phyloP scores from a whole-genome alignment of 2,888 invertebrate species.

The Iphiclides podalirius region DNA sequence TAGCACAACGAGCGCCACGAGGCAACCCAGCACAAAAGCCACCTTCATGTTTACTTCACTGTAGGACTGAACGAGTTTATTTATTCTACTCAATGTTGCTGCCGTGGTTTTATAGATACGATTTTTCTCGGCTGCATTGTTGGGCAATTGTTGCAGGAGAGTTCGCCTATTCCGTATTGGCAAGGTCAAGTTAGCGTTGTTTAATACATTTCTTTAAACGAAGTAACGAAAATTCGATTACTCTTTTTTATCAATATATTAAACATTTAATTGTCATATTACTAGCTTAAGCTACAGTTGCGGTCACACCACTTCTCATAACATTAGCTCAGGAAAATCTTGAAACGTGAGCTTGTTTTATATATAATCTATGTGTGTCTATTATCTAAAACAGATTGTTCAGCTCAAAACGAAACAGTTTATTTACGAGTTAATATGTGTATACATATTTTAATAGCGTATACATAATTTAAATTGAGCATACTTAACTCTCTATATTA shows the following conservation, averaged over 20 bases:
- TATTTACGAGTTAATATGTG: too few relatives aligned
- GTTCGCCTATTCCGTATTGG: conserved; percentile 48
- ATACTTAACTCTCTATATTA: too few relatives aligned
- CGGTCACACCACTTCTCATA: too few relatives aligned
- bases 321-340: too few relatives aligned
- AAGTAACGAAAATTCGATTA: background rate
- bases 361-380: too few relatives aligned
- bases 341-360: too few relatives aligned
- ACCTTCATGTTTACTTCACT: conserved; percentile 56
- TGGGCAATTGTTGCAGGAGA: conserved; percentile 59
- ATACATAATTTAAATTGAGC: too few relatives aligned
- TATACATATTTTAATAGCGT: too few relatives aligned
- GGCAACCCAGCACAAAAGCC: conserved; percentile 50
- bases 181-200: conserved; percentile 50
- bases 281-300: too few relatives aligned
- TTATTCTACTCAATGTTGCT: conserved; percentile 49
- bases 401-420: too few relatives aligned
- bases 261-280: background rate
- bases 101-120: conserved; percentile 70
- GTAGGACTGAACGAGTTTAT: conserved; percentile 44
- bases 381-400: too few relatives aligned
- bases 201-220: conserved; percentile 17
- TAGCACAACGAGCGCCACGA: conserved; percentile 63
- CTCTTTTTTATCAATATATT: background rate
- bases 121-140: conserved; percentile 56